Evolutionary conservation across 2,113 vertebrate species (phyloP), one percentile per base, ranked within the genome.

Genomic region (Tinamus guttatus): DNA sequence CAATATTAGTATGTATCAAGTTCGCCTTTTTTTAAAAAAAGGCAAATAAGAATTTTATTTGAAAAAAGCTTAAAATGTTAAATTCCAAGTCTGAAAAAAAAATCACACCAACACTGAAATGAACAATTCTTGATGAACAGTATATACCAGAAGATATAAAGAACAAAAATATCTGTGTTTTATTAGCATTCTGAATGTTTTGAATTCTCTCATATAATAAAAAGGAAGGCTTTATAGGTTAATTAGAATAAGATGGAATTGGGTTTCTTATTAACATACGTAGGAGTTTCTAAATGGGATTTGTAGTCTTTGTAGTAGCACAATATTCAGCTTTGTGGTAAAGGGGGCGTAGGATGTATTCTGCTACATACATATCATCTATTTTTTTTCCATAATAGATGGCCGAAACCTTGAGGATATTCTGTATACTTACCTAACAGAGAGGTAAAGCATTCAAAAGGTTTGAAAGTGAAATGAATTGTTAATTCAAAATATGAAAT

Each of bases 111-210:
- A 67, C 22, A 74, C 30, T 34, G 73, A 81, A 82, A 92, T 52
- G 8, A 88, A 27, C n/a, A 89, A 43, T 74, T 91, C 36, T 76
- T 73, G 68, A 85, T 85, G 34, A 94, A 38, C 49, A 54, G 40
- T 5, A 3, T 59, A 70, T 56, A 34, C 3, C 9, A 69, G 32
- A 65, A 89, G n/a, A 90, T 56, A 65, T 10, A 71, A 83, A 74
- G 58, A 49, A 40, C 32, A 27, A 24, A 85, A 95, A 88, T 38
- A 77, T 7, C 36, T 85, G 19, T 65, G 40, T 17, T 51, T 94
- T 82, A 77, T 93, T 94, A 93, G 56, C 38, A 90, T 94, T 92
- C 43, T 45, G 32, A 82, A 87, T 64, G 13, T 76, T 77, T 89
- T 78, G 34, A 83, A 78, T 18, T 79, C 25, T 83, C 51, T 83